A percentile compares a stretch with the other conserved stretches of the same genome.
Conservation (phyloP, 2,113 vertebrate genomes). For the Smithornis capensis region DNA sequence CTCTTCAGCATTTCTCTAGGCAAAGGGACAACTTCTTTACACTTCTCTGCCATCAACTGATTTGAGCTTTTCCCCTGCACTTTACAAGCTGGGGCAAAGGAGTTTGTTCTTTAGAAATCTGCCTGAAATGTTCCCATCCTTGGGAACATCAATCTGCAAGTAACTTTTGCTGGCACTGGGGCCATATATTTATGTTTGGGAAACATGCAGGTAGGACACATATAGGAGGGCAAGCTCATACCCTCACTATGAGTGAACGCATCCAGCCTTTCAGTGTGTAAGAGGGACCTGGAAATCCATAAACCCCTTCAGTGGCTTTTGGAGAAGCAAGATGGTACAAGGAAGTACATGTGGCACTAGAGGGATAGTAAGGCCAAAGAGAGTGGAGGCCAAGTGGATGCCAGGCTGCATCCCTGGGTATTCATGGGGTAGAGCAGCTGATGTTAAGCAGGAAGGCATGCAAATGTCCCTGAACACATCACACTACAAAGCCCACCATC, state of each 20-base stretch:
- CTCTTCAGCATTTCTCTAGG: neutral
- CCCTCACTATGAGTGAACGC: neutral
- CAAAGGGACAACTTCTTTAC: neutral
- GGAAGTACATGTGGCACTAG: neutral
- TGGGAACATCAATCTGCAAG: neutral
- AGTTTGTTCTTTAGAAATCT: neutral
- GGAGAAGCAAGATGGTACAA: neutral
- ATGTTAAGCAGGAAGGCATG: neutral
- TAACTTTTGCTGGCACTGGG: neutral
- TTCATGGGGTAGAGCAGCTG: neutral
- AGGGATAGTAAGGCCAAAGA: neutral
- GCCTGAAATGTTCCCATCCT: neutral
- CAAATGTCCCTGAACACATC: fast-evolving
- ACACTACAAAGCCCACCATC: neutral
- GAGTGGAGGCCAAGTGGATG: neutral
- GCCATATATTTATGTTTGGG: neutral
- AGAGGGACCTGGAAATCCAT: neutral
- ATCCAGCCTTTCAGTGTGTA: too few species aligned
- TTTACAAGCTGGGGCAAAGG: neutral
- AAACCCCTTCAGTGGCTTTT: neutral
- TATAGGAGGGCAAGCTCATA: neutral
- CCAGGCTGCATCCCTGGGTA: neutral
- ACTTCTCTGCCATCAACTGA: neutral
- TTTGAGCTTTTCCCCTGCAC: neutral
- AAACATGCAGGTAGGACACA: fast-evolving